Conservation (phyloP, 2,888 invertebrate genomes). For the Plusia festucae region DNA sequence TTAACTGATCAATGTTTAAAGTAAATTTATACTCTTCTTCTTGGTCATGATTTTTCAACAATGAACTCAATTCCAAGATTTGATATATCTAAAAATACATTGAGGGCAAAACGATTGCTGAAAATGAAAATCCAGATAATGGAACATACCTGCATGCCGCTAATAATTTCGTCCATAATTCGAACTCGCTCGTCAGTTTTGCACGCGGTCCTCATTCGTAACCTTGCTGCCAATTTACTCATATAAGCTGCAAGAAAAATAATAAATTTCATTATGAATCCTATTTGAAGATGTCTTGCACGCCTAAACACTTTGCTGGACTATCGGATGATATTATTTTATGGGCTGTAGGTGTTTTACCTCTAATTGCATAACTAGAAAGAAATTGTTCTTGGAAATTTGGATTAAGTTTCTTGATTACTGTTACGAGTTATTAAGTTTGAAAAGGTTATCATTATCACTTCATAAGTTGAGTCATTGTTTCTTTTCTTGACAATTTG, state of each 20-base stretch:
- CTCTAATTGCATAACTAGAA: constrained; percentile 36
- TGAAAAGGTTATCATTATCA: not conserved
- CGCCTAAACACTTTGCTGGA: constrained; percentile 17
- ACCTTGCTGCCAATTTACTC: constrained; percentile 90
- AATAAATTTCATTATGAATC: constrained; percentile 20
- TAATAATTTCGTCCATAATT: constrained; percentile 98
- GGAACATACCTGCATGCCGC: constrained; percentile 95
- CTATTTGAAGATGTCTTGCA: constrained; percentile 25
- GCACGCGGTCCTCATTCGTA: constrained; percentile 94
- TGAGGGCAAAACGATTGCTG: not conserved
- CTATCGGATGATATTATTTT: constrained; percentile 26
- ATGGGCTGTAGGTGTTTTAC: constrained; percentile 21
- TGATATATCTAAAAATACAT: not conserved
- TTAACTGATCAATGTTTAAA: too few species aligned
- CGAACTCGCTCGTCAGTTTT: constrained; percentile 97
- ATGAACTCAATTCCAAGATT: not conserved
- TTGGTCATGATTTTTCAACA: not conserved
- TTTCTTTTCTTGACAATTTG: not conserved
- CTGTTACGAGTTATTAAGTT: not conserved
- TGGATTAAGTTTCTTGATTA: not conserved
- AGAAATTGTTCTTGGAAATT: constrained; percentile 2
- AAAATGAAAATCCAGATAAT: constrained; percentile 22
- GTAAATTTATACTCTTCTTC: too few species aligned
- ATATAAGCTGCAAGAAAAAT: constrained; percentile 87
- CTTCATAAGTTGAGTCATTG: not conserved